phyloP scores from a whole-genome alignment of 2,797 vertebrate genomes.

The Garrulus glandarius region DNA sequence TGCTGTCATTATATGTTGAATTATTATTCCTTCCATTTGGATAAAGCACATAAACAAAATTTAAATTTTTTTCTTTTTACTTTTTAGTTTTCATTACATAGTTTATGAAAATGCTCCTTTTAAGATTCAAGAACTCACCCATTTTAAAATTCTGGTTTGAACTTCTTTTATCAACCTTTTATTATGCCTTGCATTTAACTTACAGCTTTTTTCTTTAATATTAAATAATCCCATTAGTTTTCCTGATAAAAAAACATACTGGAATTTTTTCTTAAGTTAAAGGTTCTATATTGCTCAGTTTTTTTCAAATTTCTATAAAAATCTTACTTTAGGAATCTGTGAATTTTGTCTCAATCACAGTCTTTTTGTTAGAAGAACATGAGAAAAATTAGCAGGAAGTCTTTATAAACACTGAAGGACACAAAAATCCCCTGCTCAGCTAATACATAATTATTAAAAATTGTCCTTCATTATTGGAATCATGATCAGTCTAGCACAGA shows the following conservation, averaged over 20 bases:
- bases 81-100: not conserved
- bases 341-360: not conserved
- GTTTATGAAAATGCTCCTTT: not conserved
- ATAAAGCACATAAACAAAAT: not conserved
- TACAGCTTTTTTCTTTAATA: conserved; percentile 1
- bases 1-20: not conserved
- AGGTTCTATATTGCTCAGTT: not conserved
- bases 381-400: not conserved
- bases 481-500: not conserved
- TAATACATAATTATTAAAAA: not conserved
- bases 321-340: not conserved
- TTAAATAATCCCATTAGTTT: not conserved
- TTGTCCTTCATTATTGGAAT: not conserved
- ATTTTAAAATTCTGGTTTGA: not conserved
- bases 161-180: not conserved
- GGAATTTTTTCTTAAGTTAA: not conserved
- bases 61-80: not conserved
- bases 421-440: not conserved
- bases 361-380: conserved; percentile 5
- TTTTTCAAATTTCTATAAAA: not conserved
- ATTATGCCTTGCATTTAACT: conserved; percentile 45
- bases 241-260: conserved; percentile 1
- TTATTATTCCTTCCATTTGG: not conserved
- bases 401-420: not conserved
- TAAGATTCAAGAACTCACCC: not conserved